Evolutionary conservation across 2,113 vertebrate species (phyloP).

Genomic region (Marcusenius ussheri): DNA sequence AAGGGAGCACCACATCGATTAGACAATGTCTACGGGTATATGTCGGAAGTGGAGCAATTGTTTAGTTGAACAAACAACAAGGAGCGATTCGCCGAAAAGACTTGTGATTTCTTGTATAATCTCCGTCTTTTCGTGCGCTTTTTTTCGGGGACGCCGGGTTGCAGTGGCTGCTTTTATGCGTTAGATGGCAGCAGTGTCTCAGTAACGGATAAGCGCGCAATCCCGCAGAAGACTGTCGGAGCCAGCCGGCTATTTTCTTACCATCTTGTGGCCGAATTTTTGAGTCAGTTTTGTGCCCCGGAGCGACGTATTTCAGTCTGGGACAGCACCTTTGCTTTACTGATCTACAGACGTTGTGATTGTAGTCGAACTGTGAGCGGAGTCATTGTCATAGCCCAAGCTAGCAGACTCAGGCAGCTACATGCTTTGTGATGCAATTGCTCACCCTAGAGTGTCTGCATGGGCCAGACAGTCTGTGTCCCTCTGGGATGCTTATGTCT

Average conservation of each 20-base stretch:
- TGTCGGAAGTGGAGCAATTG: neutral
- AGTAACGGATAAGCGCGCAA: neutral
- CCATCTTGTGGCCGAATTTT: neutral
- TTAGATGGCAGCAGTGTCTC: slow-evolving; percentile 8
- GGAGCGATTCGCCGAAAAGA: neutral
- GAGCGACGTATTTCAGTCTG: neutral
- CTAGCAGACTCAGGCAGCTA: neutral
- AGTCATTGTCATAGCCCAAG: neutral
- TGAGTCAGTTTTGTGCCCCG: neutral
- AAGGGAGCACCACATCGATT: neutral
- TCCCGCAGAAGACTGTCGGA: neutral
- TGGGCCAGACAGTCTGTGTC: neutral
- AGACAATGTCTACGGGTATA: neutral
- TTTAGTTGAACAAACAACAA: neutral
- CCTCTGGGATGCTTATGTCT: neutral
- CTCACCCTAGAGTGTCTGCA: neutral
- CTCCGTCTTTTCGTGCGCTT: neutral
- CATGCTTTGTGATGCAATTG: neutral
- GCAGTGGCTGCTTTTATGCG: neutral
- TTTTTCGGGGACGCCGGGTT: neutral
- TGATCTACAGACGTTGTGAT: neutral
- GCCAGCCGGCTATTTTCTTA: neutral
- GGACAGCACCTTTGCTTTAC: neutral
- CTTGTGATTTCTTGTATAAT: neutral
- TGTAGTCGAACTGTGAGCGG: neutral